Evolutionary conservation across 53 echinoderm and acorn worm species (phyloP), one percentile per base, ranked within the genome.

Genomic region (Antedon mediterranea): DNA sequence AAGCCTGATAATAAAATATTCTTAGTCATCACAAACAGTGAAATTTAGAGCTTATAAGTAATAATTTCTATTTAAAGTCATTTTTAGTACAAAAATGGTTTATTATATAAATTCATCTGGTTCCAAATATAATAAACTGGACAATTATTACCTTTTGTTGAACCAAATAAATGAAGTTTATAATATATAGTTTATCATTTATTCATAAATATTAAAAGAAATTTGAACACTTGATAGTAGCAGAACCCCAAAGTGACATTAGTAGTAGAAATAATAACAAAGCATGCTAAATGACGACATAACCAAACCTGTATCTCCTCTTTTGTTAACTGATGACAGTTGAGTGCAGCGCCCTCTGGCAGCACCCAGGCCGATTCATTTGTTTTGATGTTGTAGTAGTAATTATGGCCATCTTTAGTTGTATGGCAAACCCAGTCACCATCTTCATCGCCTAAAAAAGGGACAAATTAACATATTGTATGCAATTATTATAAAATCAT

Each of bases 241-340:
- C 23, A 57, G 3, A 57, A 57, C 57, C 57, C 57, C 9, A 57
- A 13, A 57, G 7, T 8, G 1, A 57, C 7, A 57, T 26, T 11
- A 57, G 57, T 8, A 57, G 11, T 57, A 57, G 23, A 18, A 18
- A 57, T 57, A 57, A 11, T 18, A 57, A 57, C 57, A 57, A n/a
- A n/a, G n/a, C 9, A 57, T 57, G 57, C 57, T 57, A 1, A 18
- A 23, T 57, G 57, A 2, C 1, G 57, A 2, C 23, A 11, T 57
- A 18, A 8, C 23, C 88, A 83, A 78, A 89, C 94, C 94, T 94
- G 94, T 34, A 89, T 89, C 34, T 94, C 94, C 32, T 91, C 90
- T 31, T 85, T 94, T 28, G 81, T 78, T 32, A 94, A 84, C 76
- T 94, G 90, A 32, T 79, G 79, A 43, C 86, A 91, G 30, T 83